phyloP scores from a whole-genome alignment of 2,888 invertebrate species.

The Tachystola acroxantha region DNA sequence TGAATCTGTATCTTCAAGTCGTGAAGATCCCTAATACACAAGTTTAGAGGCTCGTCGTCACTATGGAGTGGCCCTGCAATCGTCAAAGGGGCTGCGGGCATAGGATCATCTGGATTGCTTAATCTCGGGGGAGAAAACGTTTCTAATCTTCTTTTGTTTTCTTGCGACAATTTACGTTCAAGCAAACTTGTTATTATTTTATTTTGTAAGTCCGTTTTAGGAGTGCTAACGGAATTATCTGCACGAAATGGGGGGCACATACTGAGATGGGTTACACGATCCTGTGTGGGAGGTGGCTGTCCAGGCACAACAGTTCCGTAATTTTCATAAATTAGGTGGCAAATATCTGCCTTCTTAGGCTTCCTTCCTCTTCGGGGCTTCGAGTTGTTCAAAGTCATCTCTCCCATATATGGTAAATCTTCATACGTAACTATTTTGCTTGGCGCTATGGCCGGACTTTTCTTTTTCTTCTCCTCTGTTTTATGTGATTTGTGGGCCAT shows the following conservation, averaged over 20 bases:
- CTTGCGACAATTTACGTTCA: conserved; percentile 83
- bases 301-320: conserved; percentile 92
- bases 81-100: conserved; percentile 52
- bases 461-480: conserved; percentile 56
- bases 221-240: conserved; percentile 37
- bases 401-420: conserved; percentile 94
- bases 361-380: conserved; percentile 92
- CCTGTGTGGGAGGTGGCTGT: conserved; percentile 77
- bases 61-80: conserved; percentile 50
- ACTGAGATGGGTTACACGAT: conserved; percentile 46
- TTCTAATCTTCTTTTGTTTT: conserved; percentile 72
- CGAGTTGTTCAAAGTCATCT: conserved; percentile 92
- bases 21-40: conserved; percentile 88
- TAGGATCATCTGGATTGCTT: conserved; percentile 52
- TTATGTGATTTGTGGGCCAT: conserved; percentile 43
- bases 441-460: conserved; percentile 55
- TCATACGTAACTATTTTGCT: conserved; percentile 83
- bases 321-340: conserved; percentile 93
- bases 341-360: conserved; percentile 95
- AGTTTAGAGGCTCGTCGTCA: conserved; percentile 87
- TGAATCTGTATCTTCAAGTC: conserved; percentile 82
- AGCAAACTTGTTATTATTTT: conserved; percentile 83
- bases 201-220: conserved; percentile 82
- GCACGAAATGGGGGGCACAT: conserved; percentile 41
- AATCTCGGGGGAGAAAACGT: conserved; percentile 48